Base-by-base conservation (phyloP, 2,888 invertebrate species). In the Chironomus riparius region DNA sequence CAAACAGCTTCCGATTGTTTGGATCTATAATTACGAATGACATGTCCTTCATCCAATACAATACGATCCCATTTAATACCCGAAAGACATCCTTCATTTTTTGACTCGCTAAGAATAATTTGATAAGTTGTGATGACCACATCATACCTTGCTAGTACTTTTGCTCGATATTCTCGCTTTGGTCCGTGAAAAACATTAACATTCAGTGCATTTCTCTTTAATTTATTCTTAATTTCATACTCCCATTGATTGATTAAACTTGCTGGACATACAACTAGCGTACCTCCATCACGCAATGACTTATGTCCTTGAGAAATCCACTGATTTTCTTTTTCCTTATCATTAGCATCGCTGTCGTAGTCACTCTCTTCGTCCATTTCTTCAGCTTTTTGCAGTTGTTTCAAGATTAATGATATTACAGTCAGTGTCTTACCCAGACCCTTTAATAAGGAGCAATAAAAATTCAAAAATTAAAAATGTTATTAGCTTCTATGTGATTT, bases 31-130 rank as follows among this genome's bases (percentile, higher is more conserved):
- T 98, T 98, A 79, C 97, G 90, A 7, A 98, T 92, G 61, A 89
- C 88, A 83, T 98, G 98, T 0, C 94, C 98, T 85, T 98, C 98
- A 84, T 98, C 98, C 22, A 98, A 85, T 77, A 98, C 91, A 2
- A 96, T 87, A 71, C 98, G 87, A 0, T 90, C 87, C 97, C 97
- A 98, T 10, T 86, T 86, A 3, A 98, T 87, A 65, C 88, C 86
- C 81, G 88, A 88, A 22, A 94, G 80, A 0, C 88, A 87, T 1
- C 90, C 88, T 56, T 81, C 28, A 21, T 68, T 68, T 6, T 68
- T 88, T 2, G 82, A 83, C 80, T 92, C 92, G 38, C 89, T 83
- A 77, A 86, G 85, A 77, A 90, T 87, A 75, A 95, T 88, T 68
- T 91, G 89, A 81, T 97, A 98, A 0, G 97, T 97, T 13, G 97